Evolutionary conservation across 1,140 invertebrate species (phyloP), one percentile per base, ranked within the genome.

Genomic region (Sesamia nonagrioides): DNA sequence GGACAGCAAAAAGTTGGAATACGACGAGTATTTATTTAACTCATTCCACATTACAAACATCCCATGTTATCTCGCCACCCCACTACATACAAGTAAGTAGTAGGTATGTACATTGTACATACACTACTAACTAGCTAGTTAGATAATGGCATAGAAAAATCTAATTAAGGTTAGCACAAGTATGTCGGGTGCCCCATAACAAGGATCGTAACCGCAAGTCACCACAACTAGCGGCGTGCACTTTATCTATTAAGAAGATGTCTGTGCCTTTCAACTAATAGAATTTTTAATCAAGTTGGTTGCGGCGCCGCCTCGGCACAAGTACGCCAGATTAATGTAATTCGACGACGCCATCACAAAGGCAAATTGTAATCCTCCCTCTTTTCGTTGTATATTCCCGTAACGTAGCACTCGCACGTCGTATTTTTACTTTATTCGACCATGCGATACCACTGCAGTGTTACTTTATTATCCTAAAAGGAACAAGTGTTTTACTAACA

Each of bases 271-370:
- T 92, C 86, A 92, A 93, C 91, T 94, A 94, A 94, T 94, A 94
- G 92, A 94, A 93, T 93, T 93, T 93, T 94, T 93, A 94, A 94
- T 94, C 91, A 93, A 91, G 91, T 94, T 88, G 87, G 83, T 90
- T 89, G 90, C 88, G 89, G 88, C 88, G 87, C 82, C 86, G 87
- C 86, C 84, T 81, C 87, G 87, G 85, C 84, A 89, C 91, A 88
- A 90, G 88, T 84, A 86, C 89, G 88, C 89, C 89, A 89, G 91
- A 94, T 93, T 94, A 94, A 94, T 94, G 92, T 93, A 94, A 94
- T 94, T 94, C 90, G 91, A 93, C 90, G 86, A 89, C 88, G 91
- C 90, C 88, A 88, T 94, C 91, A 93, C 92, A 94, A 94, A 94
- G 91, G 92, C 92, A 93, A 94, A 94, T 94, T 93, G 92, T 93